phyloP scores from a whole-genome alignment of 1,140 invertebrate genomes.

The Drosophila bocqueti region DNA sequence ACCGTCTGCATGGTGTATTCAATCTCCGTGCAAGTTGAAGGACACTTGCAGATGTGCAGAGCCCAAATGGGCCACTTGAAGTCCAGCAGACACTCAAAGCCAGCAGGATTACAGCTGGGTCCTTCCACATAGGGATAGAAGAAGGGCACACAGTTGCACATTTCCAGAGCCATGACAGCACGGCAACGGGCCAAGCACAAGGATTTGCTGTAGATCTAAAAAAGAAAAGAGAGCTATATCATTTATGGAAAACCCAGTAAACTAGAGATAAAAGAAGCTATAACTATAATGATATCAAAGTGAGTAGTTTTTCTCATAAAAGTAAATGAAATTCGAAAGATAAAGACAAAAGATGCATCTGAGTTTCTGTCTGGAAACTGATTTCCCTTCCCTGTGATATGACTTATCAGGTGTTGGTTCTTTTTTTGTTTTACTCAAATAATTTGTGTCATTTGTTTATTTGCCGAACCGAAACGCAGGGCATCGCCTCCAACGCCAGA shows the following conservation, averaged over 20 bases:
- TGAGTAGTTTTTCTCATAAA: neutral
- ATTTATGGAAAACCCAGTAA: neutral
- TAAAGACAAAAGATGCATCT: neutral
- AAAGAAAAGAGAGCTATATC: no score
- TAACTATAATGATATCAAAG: neutral
- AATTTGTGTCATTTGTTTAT: conserved; percentile 29
- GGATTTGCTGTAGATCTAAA: conserved; percentile 75
- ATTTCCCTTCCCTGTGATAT: conserved; percentile 10
- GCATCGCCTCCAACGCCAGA: conserved; percentile 17
- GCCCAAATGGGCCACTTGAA: conserved; percentile 85
- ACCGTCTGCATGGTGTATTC: conserved; percentile 81
- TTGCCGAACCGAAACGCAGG: conserved; percentile 38
- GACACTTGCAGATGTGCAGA: conserved; percentile 81
- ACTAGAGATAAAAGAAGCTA: no score
- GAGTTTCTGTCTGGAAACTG: neutral
- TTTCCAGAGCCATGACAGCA: conserved; percentile 79
- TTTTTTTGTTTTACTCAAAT: conserved; percentile 13
- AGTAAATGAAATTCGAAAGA: neutral
- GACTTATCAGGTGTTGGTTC: conserved; percentile 17
- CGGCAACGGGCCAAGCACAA: conserved; percentile 77
- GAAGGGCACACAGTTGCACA: conserved; percentile 84
- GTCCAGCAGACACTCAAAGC: conserved; percentile 79
- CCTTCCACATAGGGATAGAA: conserved; percentile 80
- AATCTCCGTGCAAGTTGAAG: conserved; percentile 79
- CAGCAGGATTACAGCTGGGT: conserved; percentile 75